Evolutionary conservation across 1,140 invertebrate species (phyloP).

Genomic region (Scylla paramamosain): DNA sequence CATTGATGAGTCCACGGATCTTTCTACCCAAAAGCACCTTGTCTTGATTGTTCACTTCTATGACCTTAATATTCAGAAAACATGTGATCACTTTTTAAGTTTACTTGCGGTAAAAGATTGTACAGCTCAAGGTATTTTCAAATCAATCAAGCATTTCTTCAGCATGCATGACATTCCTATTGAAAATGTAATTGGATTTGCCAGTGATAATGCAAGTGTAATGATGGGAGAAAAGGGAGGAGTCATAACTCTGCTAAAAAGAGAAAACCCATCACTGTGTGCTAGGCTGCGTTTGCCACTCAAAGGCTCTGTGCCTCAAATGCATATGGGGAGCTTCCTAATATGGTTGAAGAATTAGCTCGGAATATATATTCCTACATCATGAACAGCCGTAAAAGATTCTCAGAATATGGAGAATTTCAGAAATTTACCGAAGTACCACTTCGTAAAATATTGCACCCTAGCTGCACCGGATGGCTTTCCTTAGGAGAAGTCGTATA

Average conservation of each 20-base stretch:
- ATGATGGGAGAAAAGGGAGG: too few relatives aligned
- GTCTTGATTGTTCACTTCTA: background rate
- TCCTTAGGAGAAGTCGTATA: conserved; percentile 69
- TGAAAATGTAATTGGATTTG: too few relatives aligned
- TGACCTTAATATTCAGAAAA: background rate
- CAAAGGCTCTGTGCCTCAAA: conserved; percentile 71
- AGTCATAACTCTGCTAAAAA: too few relatives aligned
- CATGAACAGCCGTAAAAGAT: too few relatives aligned
- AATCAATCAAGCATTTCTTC: too few relatives aligned
- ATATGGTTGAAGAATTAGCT: conserved; percentile 41
- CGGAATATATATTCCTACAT: too few relatives aligned
- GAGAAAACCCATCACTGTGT: conserved; percentile 51
- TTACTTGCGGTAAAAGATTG: conserved; percentile 16
- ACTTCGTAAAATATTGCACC: conserved; percentile 55
- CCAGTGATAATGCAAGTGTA: too few relatives aligned
- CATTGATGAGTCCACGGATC: too few relatives aligned
- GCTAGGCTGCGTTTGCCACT: conserved; percentile 68
- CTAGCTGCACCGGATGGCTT: conserved; percentile 66
- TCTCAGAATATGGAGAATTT: conserved; percentile 58
- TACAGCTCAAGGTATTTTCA: too few relatives aligned
- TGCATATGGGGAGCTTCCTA: conserved; percentile 23
- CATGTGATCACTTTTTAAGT: conserved; percentile 5
- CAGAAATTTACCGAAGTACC: conserved; percentile 63
- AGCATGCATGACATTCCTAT: too few relatives aligned
- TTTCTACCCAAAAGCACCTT: background rate